Percentiles rank a stretch among this genome's conserved stretches.
Conservation (phyloP, 2,888 invertebrate genomes). For the Clusia tigrina region DNA sequence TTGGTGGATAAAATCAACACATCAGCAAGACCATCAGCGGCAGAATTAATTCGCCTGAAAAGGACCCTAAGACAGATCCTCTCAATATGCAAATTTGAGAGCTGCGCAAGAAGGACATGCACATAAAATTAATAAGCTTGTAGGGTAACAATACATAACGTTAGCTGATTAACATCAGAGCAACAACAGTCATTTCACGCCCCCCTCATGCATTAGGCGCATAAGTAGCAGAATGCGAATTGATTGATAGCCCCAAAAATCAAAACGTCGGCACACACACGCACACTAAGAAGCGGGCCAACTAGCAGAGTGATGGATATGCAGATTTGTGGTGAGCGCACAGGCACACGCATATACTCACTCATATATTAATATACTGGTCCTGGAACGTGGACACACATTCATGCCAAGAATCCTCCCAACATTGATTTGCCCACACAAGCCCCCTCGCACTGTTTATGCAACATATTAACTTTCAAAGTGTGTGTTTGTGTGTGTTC, state of each 20-base stretch:
- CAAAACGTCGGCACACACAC: background rate
- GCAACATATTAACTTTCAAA: background rate
- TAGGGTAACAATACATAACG: background rate
- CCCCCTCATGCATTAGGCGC: background rate
- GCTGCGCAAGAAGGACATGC: background rate
- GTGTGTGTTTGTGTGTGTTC: background rate
- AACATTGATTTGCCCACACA: background rate
- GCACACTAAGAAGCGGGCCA: background rate
- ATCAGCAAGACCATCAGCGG: constrained; percentile 6
- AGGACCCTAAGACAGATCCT: background rate
- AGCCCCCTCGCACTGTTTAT: background rate
- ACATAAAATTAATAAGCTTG: background rate
- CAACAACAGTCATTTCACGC: constrained; percentile 6
- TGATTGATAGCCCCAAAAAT: constrained; percentile 4
- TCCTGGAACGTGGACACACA: background rate
- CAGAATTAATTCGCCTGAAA: constrained; percentile 1
- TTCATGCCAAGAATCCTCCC: background rate
- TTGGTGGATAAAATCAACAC: background rate
- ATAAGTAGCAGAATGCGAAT: background rate
- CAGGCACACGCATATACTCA: background rate
- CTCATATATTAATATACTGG: background rate
- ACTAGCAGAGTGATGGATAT: background rate
- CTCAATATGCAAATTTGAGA: background rate
- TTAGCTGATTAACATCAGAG: constrained; percentile 6
- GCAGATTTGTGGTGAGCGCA: background rate